A percentile compares a stretch with the other conserved stretches of the same genome.
Conservation (phyloP, 1,140 invertebrate genomes). For the Drosophila equinoxialis region DNA sequence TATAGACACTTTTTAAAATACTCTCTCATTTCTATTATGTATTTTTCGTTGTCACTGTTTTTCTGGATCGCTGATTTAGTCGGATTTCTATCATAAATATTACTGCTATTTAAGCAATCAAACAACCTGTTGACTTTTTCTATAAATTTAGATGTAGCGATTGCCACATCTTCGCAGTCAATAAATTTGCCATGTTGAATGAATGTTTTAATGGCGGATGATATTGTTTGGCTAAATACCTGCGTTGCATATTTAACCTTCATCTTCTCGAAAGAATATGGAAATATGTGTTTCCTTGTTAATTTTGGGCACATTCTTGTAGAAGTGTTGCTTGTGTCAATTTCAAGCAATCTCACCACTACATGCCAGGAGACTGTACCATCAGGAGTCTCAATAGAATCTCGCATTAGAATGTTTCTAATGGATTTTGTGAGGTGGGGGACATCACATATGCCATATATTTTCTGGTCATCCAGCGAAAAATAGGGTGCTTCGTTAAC, state of each 20-base stretch:
- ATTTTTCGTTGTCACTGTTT: neutral
- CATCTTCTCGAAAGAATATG: conserved; percentile 26
- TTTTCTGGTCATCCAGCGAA: conserved; percentile 14
- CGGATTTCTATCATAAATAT: conserved; percentile 15
- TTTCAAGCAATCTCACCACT: conserved; percentile 13
- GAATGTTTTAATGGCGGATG: conserved; percentile 16
- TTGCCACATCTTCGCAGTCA: conserved; percentile 15
- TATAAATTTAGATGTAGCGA: neutral
- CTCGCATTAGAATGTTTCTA: conserved; percentile 20
- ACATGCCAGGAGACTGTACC: conserved; percentile 22
- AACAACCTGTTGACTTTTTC: conserved; percentile 19
- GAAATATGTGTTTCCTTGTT: conserved; percentile 14
- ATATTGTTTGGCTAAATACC: conserved; percentile 25
- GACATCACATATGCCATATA: conserved; percentile 30
- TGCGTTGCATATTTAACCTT: conserved; percentile 31
- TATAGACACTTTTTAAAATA: conserved; percentile 14
- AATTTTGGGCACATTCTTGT: conserved; percentile 25
- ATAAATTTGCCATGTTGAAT: conserved; percentile 18
- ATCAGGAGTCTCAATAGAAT: conserved; percentile 23
- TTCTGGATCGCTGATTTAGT: neutral
- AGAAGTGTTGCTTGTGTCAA: neutral
- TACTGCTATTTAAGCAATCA: conserved; percentile 28
- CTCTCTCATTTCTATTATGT: conserved; percentile 24
- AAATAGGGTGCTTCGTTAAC: conserved; percentile 19
- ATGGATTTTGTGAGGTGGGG: conserved; percentile 22